phyloP scores from a whole-genome alignment of 2,888 invertebrate genomes.

The Athrips mouffetella region DNA sequence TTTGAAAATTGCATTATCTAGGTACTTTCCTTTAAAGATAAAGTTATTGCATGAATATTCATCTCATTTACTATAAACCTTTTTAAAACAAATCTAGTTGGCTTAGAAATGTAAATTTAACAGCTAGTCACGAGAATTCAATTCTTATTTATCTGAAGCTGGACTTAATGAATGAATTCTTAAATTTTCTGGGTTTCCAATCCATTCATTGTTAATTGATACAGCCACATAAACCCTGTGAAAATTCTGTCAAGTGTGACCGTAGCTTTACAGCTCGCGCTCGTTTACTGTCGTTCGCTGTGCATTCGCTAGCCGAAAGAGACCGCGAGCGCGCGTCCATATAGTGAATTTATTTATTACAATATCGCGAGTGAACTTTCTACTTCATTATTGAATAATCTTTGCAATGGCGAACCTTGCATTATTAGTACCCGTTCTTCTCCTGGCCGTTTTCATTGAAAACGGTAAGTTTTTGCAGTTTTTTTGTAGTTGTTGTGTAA shows the following conservation, averaged over 20 bases:
- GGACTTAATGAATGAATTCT: neutral
- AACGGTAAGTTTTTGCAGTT: slow-evolving; percentile 45
- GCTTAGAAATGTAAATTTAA: too few species aligned
- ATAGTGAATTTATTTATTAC: neutral
- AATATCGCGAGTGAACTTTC: slow-evolving; percentile 30
- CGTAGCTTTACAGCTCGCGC: slow-evolving; percentile 10
- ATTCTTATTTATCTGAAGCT: neutral
- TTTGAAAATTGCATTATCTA: too few species aligned
- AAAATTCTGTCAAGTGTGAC: slow-evolving; percentile 9
- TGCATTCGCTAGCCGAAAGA: slow-evolving; percentile 53
- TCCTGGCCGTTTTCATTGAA: slow-evolving; percentile 57
- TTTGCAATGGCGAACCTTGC: slow-evolving; percentile 58
- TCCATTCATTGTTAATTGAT: neutral
- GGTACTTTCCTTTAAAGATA: too few species aligned
- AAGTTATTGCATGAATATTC: too few species aligned
- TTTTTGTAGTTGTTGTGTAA: slow-evolving; percentile 14
- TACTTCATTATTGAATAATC: slow-evolving; percentile 36
- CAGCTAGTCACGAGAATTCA: too few species aligned
- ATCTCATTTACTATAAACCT: too few species aligned
- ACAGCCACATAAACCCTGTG: neutral
- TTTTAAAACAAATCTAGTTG: too few species aligned
- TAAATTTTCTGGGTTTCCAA: neutral
- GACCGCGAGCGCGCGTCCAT: slow-evolving; percentile 32
- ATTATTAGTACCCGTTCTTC: slow-evolving; percentile 58
- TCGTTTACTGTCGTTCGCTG: slow-evolving; percentile 26